A percentile compares a stretch with the other conserved stretches of the same genome.
Conservation (phyloP, 2,888 invertebrate genomes). For the Aspidiotus destructor region DNA sequence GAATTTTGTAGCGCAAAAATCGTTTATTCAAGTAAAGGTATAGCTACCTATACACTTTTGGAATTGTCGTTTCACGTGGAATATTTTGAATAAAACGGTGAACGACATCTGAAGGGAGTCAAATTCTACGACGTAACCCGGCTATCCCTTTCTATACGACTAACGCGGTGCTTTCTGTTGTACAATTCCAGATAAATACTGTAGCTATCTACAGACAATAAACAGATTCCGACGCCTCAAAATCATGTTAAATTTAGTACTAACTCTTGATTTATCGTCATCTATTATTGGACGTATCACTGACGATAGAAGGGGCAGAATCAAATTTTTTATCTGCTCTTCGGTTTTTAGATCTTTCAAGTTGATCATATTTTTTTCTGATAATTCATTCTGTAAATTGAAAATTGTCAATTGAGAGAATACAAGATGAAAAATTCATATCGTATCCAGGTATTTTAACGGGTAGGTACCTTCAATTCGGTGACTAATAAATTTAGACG, state of each 20-base stretch:
- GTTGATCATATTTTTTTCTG: slow-evolving; percentile 33
- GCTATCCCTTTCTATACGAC: no score
- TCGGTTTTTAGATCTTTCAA: slow-evolving; percentile 14
- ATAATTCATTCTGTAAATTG: slow-evolving; percentile 29
- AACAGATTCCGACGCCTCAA: no score
- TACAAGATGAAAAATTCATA: not conserved
- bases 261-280: slow-evolving; percentile 31
- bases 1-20: no score
- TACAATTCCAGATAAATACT: no score
- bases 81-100: no score
- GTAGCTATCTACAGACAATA: no score
- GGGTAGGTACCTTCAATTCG: slow-evolving; percentile 23
- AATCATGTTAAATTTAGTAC: slow-evolving; percentile 3
- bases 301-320: slow-evolving; percentile 14
- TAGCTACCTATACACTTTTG: no score
- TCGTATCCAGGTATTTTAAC: not conserved
- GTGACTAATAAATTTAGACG: slow-evolving; percentile 27
- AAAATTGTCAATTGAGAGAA: not conserved
- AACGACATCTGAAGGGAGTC: no score
- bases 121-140: no score
- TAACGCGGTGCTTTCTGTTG: no score
- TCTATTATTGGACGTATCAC: slow-evolving; percentile 31
- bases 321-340: slow-evolving; percentile 29
- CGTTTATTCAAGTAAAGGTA: no score
- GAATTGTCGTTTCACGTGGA: no score